Conservation (phyloP, 2,113 vertebrate species). For the Australoheros scitulus region DNA sequence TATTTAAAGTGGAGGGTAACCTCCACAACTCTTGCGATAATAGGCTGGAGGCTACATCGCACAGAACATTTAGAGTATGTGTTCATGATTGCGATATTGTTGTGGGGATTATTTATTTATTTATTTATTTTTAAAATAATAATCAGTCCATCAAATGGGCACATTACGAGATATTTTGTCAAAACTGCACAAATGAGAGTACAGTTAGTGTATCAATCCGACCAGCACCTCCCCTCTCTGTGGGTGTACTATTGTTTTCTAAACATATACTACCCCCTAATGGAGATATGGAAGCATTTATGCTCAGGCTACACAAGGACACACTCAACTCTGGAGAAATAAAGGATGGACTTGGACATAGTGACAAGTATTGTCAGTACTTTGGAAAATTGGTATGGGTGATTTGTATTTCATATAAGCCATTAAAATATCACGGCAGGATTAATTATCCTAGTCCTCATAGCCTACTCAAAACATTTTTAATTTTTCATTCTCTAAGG, state of each 20-base stretch:
- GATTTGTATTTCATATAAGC: not conserved
- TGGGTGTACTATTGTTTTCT: constrained; percentile 8
- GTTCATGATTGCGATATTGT: not conserved
- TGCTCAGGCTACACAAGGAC: not conserved
- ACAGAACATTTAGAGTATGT: not conserved
- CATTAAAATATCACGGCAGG: not conserved
- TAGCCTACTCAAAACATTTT: not conserved
- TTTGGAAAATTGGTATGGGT: not conserved
- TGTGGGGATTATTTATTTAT: not conserved
- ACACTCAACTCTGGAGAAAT: not conserved
- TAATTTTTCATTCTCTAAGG: not conserved
- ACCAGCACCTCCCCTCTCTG: not conserved
- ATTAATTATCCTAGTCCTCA: not conserved
- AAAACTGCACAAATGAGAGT: not conserved
- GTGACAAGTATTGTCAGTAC: not conserved
- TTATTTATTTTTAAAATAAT: not conserved
- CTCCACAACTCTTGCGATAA: not conserved
- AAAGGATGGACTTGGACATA: not conserved
- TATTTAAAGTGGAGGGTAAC: not conserved
- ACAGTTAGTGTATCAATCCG: constrained; percentile 15
- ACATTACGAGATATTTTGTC: not conserved
- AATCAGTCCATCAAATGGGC: not conserved
- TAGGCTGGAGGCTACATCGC: not conserved
- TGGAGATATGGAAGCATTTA: constrained; percentile 30
- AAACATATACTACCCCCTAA: constrained; percentile 63